phyloP scores from a whole-genome alignment of 2,113 vertebrate genomes.

The Stictonetta naevosa region DNA sequence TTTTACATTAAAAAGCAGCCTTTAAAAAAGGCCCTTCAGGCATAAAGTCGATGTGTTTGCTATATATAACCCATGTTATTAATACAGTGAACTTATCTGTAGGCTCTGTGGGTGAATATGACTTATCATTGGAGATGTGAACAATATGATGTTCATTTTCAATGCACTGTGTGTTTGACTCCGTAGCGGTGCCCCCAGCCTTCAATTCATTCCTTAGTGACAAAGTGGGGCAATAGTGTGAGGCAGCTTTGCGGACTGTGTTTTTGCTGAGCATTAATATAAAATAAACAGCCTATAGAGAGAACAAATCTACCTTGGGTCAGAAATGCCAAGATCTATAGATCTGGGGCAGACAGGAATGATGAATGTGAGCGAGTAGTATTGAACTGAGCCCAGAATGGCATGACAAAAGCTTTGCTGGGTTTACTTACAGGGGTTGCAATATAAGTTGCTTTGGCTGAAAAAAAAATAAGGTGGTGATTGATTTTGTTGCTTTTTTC shows the following conservation, averaged over 20 bases:
- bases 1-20: conserved; percentile 71
- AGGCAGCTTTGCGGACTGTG: background rate
- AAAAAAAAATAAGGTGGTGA: background rate
- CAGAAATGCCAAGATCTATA: conserved; percentile 18
- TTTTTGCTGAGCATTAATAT: background rate
- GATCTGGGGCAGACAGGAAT: background rate
- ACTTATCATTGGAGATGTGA: conserved; percentile 15
- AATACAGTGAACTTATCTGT: conserved; percentile 55
- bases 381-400: conserved; percentile 25
- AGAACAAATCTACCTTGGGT: conserved; percentile 25
- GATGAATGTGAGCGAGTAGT: conserved; percentile 30
- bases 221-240: conserved; percentile 8
- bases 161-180: background rate
- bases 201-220: conserved; percentile 26
- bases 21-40: conserved; percentile 55
- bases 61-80: conserved; percentile 37
- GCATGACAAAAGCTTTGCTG: background rate
- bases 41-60: conserved; percentile 38
- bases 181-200: background rate
- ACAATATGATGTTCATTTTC: conserved; percentile 39
- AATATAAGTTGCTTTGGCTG: background rate
- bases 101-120: conserved; percentile 39
- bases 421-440: background rate
- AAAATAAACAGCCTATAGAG: conserved; percentile 43
- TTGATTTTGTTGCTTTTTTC: background rate